Percentiles rank a stretch among this genome's conserved stretches.
Evolutionary conservation across 2,113 vertebrate species (phyloP).

Genomic region (Clarias batrachus): DNA sequence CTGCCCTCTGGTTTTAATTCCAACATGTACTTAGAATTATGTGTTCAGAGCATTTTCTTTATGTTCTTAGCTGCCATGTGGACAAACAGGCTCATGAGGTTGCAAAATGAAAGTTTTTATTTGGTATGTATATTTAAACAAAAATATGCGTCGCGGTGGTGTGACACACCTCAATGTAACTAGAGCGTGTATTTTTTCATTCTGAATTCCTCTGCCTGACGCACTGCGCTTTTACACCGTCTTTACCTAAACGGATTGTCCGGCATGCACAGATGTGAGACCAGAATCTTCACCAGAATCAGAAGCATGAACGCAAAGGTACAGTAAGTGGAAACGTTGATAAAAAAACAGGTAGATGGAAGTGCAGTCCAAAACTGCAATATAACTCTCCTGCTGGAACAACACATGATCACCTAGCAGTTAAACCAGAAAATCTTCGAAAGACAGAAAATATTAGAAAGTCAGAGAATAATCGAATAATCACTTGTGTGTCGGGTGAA

Average conservation of each 20-base stretch:
- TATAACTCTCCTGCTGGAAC: background rate
- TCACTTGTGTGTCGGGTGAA: background rate
- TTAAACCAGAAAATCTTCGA: background rate
- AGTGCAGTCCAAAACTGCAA: background rate
- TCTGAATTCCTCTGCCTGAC: background rate
- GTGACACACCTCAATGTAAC: background rate
- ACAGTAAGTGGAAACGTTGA: too few relatives aligned
- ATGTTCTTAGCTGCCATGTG: background rate
- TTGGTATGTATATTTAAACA: slow-evolving; percentile 11
- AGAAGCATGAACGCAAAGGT: background rate
- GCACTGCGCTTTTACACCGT: background rate
- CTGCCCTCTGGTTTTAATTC: background rate
- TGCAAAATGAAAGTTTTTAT: background rate
- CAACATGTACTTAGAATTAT: too few relatives aligned
- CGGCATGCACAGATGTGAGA: background rate
- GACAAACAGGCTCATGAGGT: background rate
- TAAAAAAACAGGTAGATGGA: background rate
- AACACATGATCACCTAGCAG: background rate
- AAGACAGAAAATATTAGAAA: background rate
- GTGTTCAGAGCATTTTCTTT: background rate
- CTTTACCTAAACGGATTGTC: background rate
- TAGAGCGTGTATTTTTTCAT: background rate
- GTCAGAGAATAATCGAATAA: background rate
- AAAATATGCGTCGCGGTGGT: background rate
- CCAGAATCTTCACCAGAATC: background rate